Conservation (phyloP, 2,797 vertebrate genomes). For the Coregonus ussuriensis region DNA sequence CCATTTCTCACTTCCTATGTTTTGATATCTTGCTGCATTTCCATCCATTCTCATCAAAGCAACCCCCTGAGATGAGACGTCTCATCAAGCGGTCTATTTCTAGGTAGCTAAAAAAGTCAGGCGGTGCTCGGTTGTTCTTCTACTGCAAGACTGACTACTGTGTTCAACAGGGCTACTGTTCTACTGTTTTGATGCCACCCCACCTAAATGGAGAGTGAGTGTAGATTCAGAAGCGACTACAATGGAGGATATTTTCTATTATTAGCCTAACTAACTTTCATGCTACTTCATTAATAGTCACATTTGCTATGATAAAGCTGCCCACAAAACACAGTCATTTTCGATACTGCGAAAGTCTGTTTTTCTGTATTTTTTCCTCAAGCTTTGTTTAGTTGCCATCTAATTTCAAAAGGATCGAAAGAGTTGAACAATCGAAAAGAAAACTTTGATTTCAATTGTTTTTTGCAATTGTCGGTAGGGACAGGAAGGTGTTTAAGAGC, state of each 20-base stretch:
- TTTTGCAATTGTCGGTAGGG: neutral
- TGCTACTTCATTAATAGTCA: neutral
- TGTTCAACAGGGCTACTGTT: too few species aligned
- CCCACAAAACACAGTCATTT: neutral
- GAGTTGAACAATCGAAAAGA: neutral
- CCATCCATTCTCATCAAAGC: conserved; percentile 37
- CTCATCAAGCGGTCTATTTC: conserved; percentile 37
- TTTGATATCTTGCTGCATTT: neutral
- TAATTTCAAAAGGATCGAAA: neutral
- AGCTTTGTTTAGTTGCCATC: neutral
- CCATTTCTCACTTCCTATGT: neutral
- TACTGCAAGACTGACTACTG: neutral
- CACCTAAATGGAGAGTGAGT: neutral
- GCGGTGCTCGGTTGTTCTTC: neutral
- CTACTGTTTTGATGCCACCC: neutral
- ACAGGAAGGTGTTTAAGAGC: neutral
- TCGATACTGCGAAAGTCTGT: neutral
- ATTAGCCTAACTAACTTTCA: neutral
- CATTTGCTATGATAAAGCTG: neutral
- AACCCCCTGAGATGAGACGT: conserved; percentile 34
- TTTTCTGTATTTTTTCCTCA: too few species aligned
- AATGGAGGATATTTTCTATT: neutral
- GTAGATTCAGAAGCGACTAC: neutral
- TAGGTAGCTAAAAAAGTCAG: conserved; percentile 26
- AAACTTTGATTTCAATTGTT: neutral